Conservation (phyloP, 2,888 invertebrate genomes). For the Strigamia crassipes region DNA sequence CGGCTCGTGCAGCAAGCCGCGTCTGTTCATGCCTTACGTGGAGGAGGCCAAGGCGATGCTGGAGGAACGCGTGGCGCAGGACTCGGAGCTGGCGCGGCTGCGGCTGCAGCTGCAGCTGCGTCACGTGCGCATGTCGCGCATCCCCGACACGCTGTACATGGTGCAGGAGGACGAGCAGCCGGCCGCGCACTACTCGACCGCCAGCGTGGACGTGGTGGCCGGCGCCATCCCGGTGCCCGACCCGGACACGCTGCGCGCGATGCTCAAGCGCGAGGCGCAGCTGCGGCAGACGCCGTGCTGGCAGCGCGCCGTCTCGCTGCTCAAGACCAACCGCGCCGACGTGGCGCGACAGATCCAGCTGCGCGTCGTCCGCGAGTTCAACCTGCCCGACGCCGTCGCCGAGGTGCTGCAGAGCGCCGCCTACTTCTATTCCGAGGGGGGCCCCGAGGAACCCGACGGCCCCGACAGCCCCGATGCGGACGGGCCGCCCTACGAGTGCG, state of each 20-base stretch:
- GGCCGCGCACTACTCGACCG: slow-evolving; percentile 52
- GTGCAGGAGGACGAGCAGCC: slow-evolving; percentile 65
- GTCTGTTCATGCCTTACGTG: slow-evolving; percentile 91
- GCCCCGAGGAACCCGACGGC: background rate
- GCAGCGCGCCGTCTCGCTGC: slow-evolving; percentile 75
- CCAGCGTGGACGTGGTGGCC: slow-evolving; percentile 68
- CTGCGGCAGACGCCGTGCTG: slow-evolving; percentile 78
- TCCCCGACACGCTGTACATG: slow-evolving; percentile 95
- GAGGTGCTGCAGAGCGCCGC: slow-evolving; percentile 68
- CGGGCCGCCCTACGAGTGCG: background rate
- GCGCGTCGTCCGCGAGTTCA: slow-evolving; percentile 90
- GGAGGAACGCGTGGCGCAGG: slow-evolving; percentile 80
- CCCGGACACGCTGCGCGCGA: slow-evolving; percentile 73
- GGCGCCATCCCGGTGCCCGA: slow-evolving; percentile 71
- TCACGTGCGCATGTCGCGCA: slow-evolving; percentile 67
- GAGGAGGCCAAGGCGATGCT: slow-evolving; percentile 89
- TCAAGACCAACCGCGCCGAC: slow-evolving; percentile 75
- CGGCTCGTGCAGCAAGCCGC: slow-evolving; percentile 70
- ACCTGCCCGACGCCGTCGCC: slow-evolving; percentile 85
- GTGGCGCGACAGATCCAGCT: slow-evolving; percentile 79
- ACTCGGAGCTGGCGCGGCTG: slow-evolving; percentile 73
- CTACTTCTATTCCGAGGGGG: slow-evolving; percentile 48
- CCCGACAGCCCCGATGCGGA: background rate
- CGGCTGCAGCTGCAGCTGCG: slow-evolving; percentile 72
- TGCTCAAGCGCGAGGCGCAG: slow-evolving; percentile 84